A percentile compares a stretch with the other conserved stretches of the same genome.
Conservation (phyloP, 2,797 vertebrate species). For the Morelia viridis region DNA sequence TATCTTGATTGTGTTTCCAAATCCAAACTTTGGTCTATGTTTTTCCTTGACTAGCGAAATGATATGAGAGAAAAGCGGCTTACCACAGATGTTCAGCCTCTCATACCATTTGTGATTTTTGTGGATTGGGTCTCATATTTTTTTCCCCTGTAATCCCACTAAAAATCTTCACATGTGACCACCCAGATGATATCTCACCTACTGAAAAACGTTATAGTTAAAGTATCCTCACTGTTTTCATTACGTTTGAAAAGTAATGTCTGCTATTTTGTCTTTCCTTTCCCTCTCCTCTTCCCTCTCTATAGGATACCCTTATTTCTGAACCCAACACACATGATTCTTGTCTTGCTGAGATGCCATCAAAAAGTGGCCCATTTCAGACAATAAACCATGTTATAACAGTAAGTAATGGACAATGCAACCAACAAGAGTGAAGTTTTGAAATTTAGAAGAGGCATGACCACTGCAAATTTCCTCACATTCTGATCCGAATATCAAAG, state of each 20-base stretch:
- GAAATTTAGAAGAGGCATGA: neutral
- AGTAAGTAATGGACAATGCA: conserved; percentile 67
- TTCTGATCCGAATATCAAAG: neutral
- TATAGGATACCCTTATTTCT: conserved; percentile 63
- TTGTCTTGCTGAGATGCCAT: conserved; percentile 57
- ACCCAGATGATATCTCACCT: neutral
- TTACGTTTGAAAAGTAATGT: conserved; percentile 7
- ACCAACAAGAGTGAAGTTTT: neutral
- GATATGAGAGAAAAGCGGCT: neutral
- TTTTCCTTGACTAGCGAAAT: neutral
- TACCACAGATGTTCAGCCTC: neutral
- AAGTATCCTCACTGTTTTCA: too few species aligned
- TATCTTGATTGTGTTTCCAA: neutral
- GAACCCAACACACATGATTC: conserved; percentile 31
- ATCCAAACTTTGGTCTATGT: neutral
- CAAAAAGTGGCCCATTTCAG: conserved; percentile 61
- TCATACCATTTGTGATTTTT: neutral
- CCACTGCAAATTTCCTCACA: neutral
- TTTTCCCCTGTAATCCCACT: neutral
- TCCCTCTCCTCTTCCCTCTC: conserved; percentile 48
- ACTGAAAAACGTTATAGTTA: neutral
- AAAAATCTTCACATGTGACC: too few species aligned
- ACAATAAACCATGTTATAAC: conserved; percentile 73
- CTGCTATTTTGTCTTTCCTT: neutral
- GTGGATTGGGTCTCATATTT: neutral